These are phyloP conservation scores for Chaetoderma sp. DNA, from an alignment of 2,888 invertebrate species.

Conservation along the genomic window DNA sequence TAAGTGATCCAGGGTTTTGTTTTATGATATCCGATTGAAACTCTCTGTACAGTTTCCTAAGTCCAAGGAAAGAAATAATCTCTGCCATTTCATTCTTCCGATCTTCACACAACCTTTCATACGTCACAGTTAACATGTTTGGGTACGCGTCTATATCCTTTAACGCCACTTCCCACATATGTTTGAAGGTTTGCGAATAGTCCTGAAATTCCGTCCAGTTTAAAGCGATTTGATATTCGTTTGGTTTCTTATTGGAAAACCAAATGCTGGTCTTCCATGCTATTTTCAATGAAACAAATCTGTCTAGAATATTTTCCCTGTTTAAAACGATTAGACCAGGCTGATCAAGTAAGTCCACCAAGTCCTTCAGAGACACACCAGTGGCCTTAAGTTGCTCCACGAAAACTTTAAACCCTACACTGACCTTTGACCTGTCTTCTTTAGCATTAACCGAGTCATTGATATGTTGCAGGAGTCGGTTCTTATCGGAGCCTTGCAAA, in stretches of 20 bases:
- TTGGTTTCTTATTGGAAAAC: neutral
- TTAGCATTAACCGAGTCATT: neutral
- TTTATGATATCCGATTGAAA: neutral
- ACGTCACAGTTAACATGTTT: neutral
- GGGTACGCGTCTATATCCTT: neutral
- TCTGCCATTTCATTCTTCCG: neutral
- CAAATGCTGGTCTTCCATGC: neutral
- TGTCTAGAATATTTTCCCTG: neutral
- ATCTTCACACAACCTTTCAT: neutral
- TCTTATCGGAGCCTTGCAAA: neutral
- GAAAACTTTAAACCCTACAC: neutral
- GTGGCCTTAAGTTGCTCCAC: neutral
- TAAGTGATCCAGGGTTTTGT: neutral
- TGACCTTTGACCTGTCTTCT: neutral
- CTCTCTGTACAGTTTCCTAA: neutral
- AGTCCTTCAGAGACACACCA: neutral
- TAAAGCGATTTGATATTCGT: neutral
- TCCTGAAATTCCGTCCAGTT: neutral
- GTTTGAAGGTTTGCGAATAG: neutral
- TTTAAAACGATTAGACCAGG: neutral
- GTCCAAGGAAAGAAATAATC: neutral
- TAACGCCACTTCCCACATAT: neutral
- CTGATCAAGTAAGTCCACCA: neutral
- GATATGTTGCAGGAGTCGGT: neutral
- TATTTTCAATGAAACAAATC: neutral